A percentile compares a stretch with the other conserved stretches of the same genome.
These are phyloP conservation scores for Chrysochloris asiatica DNA, from an alignment of 2,113 vertebrate species.

Conservation along the genomic window DNA sequence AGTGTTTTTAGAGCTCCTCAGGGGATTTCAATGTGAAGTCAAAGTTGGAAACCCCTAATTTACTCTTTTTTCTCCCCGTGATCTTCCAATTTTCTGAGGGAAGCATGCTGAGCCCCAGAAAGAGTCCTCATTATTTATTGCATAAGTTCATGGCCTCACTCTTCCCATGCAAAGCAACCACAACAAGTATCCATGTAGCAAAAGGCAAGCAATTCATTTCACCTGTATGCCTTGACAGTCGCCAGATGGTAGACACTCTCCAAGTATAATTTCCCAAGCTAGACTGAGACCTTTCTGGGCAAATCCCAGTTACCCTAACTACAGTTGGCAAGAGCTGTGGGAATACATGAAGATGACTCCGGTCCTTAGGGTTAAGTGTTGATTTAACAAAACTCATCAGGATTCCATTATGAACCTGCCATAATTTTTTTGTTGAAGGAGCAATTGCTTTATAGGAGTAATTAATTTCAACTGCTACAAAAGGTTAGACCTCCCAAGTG, in stretches of 20 bases:
- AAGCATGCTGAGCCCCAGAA: neutral
- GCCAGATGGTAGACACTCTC: neutral
- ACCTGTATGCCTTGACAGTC: neutral
- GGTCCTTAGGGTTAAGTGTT: slow-evolving; percentile 18
- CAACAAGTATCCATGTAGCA: neutral
- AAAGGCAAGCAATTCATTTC: slow-evolving; percentile 23
- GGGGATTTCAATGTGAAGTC: no score
- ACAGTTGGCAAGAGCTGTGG: neutral
- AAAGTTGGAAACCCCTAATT: no score
- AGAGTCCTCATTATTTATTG: neutral
- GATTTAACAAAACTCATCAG: slow-evolving; percentile 54
- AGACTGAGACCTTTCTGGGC: neutral
- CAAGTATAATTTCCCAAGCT: neutral
- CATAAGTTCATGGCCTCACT: neutral
- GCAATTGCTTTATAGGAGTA: slow-evolving; percentile 12
- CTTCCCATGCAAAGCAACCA: neutral
- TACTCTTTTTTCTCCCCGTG: neutral
- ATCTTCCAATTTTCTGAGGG: neutral
- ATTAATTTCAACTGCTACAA: slow-evolving; percentile 59
- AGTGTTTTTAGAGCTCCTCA: neutral
- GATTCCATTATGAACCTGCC: slow-evolving; percentile 39
- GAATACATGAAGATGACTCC: neutral
- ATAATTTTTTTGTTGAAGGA: slow-evolving; percentile 31
- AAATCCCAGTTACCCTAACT: neutral
- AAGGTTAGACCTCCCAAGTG: neutral